Evolutionary conservation across 2,797 vertebrate genomes (phyloP).

Genomic region (Mus spretus): DNA sequence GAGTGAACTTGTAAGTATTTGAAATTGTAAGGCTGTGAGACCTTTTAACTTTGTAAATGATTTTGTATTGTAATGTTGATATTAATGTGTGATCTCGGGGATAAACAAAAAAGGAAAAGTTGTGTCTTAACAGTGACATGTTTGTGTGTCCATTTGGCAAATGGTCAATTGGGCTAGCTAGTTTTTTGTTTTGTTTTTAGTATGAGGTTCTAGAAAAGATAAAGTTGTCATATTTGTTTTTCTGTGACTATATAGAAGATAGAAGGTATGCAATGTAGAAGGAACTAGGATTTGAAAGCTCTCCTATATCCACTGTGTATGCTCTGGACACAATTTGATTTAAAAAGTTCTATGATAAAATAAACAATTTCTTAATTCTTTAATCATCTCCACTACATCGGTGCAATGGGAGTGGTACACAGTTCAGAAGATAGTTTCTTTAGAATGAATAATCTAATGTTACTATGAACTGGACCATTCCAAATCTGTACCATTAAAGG

Average conservation of each 20-base stretch:
- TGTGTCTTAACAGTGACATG: no score
- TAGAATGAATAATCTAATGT: not conserved
- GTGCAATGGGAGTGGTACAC: not conserved
- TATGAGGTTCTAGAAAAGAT: not conserved
- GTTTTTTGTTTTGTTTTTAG: not conserved
- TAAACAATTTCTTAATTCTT: no score
- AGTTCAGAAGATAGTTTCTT: not conserved
- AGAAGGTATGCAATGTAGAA: not conserved
- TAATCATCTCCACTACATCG: not conserved
- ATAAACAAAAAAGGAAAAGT: no score
- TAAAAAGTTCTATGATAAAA: not conserved
- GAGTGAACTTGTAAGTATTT: no score
- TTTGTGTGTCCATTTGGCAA: no score
- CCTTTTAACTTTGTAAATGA: no score
- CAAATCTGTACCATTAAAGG: not conserved
- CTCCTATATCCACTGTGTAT: not conserved
- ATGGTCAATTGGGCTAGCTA: no score
- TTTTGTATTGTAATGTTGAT: no score
- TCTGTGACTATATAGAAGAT: not conserved
- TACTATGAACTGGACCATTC: not conserved
- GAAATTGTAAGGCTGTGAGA: no score
- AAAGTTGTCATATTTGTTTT: not conserved
- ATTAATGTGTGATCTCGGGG: no score
- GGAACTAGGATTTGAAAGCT: not conserved
- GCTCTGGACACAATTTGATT: not conserved